Evolutionary conservation across 2,113 vertebrate species (phyloP).

Genomic region (Phrynocephalus versicolor): DNA sequence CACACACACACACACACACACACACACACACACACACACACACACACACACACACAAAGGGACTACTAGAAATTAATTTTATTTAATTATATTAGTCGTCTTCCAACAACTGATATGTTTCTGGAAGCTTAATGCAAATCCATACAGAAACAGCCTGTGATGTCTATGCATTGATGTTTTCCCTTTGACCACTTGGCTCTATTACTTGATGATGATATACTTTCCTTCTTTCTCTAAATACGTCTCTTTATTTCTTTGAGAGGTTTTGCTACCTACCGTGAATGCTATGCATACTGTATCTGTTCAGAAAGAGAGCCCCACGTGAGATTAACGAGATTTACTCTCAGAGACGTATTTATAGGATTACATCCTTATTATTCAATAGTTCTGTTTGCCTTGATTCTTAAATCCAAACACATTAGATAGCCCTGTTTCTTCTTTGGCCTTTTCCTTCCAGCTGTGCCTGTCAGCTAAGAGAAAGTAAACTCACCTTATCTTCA

Average conservation of each 20-base stretch:
- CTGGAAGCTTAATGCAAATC: background rate
- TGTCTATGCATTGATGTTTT: accelerated
- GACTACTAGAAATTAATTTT: background rate
- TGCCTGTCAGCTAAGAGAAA: background rate
- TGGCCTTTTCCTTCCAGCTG: constrained; percentile 1
- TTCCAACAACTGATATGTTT: background rate
- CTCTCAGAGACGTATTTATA: background rate
- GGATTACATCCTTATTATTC: background rate
- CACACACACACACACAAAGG: too few relatives aligned
- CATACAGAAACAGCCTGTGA: background rate
- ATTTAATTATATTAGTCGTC: background rate
- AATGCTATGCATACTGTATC: background rate
- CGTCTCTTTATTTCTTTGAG: background rate
- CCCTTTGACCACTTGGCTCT: background rate
- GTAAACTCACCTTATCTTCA: background rate
- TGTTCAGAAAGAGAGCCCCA: background rate
- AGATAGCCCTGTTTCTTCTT: background rate
- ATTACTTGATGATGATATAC: accelerated
- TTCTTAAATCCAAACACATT: background rate
- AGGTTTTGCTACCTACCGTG: background rate
- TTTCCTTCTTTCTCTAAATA: background rate
- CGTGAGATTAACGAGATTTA: background rate
- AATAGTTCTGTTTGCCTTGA: background rate
- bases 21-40: too few relatives aligned
- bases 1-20: too few relatives aligned